Conservation (phyloP, 37 sponge, comb jelly and placozoan genomes). For the Crambe crambe region DNA sequence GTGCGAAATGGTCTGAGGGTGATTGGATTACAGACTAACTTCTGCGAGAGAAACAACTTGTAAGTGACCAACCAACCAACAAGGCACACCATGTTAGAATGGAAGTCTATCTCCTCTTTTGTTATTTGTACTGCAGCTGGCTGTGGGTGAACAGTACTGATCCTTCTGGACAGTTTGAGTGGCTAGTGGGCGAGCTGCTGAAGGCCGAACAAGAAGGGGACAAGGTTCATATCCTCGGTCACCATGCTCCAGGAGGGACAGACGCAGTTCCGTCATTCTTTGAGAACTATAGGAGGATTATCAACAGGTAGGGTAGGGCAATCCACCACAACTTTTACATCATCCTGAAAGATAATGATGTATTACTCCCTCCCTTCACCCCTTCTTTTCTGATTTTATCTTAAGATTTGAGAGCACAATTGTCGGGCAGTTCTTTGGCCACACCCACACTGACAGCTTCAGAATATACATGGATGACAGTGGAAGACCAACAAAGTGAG, state of each 20-base stretch:
- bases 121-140: too few species aligned
- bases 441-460: slow-evolving; percentile 83
- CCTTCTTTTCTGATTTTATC: background rate
- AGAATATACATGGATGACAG: slow-evolving; percentile 24
- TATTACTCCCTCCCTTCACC: background rate
- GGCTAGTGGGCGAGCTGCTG: slow-evolving; percentile 83
- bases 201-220: slow-evolving; percentile 80
- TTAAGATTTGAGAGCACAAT: slow-evolving; percentile 91
- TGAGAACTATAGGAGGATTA: slow-evolving; percentile 79
- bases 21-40: slow-evolving; percentile 89
- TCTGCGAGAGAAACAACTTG: slow-evolving; percentile 79
- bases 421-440: slow-evolving; percentile 94
- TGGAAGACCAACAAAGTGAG: background rate
- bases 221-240: slow-evolving; percentile 95
- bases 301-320: slow-evolving; percentile 82
- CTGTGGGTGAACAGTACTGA: slow-evolving; percentile 87
- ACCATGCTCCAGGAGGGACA: slow-evolving; percentile 62
- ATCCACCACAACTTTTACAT: background rate
- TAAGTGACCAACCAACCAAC: slow-evolving; percentile 10
- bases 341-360: too few species aligned
- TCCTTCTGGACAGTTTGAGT: slow-evolving; percentile 88
- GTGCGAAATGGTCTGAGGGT: slow-evolving; percentile 57
- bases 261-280: slow-evolving; percentile 51
- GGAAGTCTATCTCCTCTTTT: too few species aligned
- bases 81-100: too few species aligned